Base-by-base conservation (phyloP, 1,140 invertebrate species). In the Calliopsis andreniformis region DNA sequence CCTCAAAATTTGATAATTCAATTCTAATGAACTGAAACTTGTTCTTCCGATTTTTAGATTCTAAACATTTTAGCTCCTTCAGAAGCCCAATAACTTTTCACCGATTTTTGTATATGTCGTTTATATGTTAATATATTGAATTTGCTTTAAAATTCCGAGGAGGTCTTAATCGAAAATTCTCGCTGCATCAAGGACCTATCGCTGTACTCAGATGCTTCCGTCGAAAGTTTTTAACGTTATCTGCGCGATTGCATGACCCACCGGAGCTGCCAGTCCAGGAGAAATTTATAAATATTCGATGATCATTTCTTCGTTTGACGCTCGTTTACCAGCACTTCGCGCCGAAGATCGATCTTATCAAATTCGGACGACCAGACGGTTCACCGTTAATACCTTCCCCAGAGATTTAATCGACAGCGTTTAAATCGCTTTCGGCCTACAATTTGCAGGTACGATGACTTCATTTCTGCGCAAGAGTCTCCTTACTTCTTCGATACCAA, bases 281-380 rank as follows among this genome's bases (percentile, higher is more conserved):
- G 59, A 81, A 84, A 87, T 87, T 89, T 86, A 87, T 90, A 91
- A 89, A 91, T 90, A 89, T 89, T 89, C 87, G 85, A 90, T 86
- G 81, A 86, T 79, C 80, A 39, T 73, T 80, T 77, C 47, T 71
- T 56, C 59, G 42, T 80, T 66, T 59, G 43, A 20, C 28, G 47
- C 53, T 49, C 32, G 39, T 78, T 77, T 32, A 43, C 45, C 42
- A 63, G 25, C 59, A 67, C n/a, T 72, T 62, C 42, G 72, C 45
- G 25, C 70, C 35, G 53, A 56, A 79, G 35, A 81, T 79, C 63
- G 67, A 87, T 85, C 79, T 85, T 86, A 83, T 84, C 80, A 51
- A 67, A 62, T 14, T 56, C 20, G 42, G 28, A 61, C 43, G 39
- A 43, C 66, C 35, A 58, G 23, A 51, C 28, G 35, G n/a, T 45